Evolutionary conservation across 2,888 invertebrate species (phyloP).

Genomic region (Copidosoma aretas): DNA sequence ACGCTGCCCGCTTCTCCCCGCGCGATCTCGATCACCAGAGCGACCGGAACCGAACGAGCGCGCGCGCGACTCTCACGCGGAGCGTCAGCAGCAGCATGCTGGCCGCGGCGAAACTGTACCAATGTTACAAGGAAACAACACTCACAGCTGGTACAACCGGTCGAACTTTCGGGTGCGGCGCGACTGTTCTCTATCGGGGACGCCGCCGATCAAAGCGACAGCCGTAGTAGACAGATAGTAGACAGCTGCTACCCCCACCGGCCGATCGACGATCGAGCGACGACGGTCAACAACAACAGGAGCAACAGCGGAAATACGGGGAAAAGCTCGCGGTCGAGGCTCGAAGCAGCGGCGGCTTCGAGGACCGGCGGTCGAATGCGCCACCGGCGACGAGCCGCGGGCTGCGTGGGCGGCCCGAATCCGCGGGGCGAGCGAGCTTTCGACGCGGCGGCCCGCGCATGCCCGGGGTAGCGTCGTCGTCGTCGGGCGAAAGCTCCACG

Average conservation of each 20-base stretch:
- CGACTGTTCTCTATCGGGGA: no score
- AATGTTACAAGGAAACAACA: no score
- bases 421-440: conserved; percentile 5
- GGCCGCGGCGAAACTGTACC: no score
- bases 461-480: conserved; percentile 41
- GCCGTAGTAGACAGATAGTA: no score
- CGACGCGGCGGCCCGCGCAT: conserved; percentile 45
- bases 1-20: not conserved
- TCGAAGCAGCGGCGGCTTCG: conserved; percentile 46
- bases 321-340: conserved; percentile 9
- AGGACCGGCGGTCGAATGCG: conserved; percentile 57
- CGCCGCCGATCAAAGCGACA: no score
- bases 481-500: conserved; percentile 33
- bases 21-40: not conserved
- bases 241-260: no score
- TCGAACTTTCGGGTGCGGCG: not conserved
- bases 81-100: conserved; percentile 31
- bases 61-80: conserved; percentile 22
- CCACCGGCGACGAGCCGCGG: conserved; percentile 14
- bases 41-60: conserved; percentile 13
- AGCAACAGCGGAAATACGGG: not conserved
- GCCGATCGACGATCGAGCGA: not conserved
- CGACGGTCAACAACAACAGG: not conserved
- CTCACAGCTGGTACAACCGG: not conserved
- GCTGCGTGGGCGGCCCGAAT: conserved; percentile 8